Evolutionary conservation across 2,113 vertebrate genomes (phyloP), one percentile per base, ranked within the genome.

Genomic region (Jaculus jaculus): DNA sequence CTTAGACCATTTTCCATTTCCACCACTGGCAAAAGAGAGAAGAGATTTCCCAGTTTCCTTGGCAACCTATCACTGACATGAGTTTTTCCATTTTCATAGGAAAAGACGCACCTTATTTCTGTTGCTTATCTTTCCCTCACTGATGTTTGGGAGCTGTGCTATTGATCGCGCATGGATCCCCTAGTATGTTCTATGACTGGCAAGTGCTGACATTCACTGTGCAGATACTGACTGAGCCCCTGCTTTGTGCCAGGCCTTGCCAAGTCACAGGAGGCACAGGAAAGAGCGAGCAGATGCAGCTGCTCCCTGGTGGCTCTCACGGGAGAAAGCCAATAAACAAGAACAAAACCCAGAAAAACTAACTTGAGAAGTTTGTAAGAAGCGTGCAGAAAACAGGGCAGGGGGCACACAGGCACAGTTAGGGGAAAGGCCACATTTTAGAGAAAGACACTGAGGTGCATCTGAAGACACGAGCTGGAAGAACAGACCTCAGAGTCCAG

Each of bases 341-440:
- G 63, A 85, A 78, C 1, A 77, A 8, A 84, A 42, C 61, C 61
- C 12, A 65, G 5, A 21, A 21, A 20, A 71, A 88, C n/a, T 42
- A 77, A 93, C 83, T 89, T 74, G 71, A 93, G 75, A 89, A 12
- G n/a, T 37, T 90, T 60, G 10, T 42, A 81, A 72, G 20, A 58
- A 42, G 66, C 2, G 74, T 60, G 39, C 92, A 94, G 75, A 54
- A 71, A 71, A 68, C 42, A 30, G 10, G 68, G 13, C 9, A 68
- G 34, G 34, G 8, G 8, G 42, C 42, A 28, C 11, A 65, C 73
- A 60, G 21, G 30, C 4, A 11, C 2, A 4, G 17, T 26, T 32
- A 21, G 17, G 32, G 42, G 15, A n/a, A 63, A 37, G 26, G 82
- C 3, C 11, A 4, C 6, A 26, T 73, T 75, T 75, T 54, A 73